Evolutionary conservation across 2,797 vertebrate species (phyloP), one percentile per base, ranked within the genome.

Genomic region (Harpagifer antarcticus): DNA sequence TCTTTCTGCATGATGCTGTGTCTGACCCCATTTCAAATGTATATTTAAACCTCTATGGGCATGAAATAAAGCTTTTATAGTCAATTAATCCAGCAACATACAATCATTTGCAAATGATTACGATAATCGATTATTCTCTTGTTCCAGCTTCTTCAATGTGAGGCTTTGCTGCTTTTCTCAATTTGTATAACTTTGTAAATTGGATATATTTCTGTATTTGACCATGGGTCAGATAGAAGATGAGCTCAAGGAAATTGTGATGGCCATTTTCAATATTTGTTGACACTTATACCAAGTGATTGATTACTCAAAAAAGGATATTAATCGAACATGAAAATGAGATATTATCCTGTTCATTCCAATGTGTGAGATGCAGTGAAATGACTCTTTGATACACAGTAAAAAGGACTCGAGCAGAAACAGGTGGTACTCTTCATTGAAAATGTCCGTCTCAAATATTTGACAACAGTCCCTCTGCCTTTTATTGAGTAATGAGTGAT

Each of bases 391-490:
- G 19, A 3, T 42, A 20, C 33, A 15, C 17, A 19, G 20, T 53
- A 33, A 1, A 58, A 2, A 17, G 5, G 14, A 66, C 45, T 53
- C 27, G 27, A 27, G 37, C 42, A 54, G 5, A 12, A 47, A 47
- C 44, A 47, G 15, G 5, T 16, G 43, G 43, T 49, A 43, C 8
- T 37, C 33, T 7, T 37, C 33, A 37, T 37, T 7, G 8, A 37
- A 37, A 48, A 50, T 43, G 33, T 64, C 37, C 31, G 40, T 19
- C 40, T 58, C n/a, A 3, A 3, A 64, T 12, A 64, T 76, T 76
- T 42, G 49, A 49, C 64, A 74, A 5, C 79, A 73, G 55, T 74
- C 37, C n/a, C 45, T 60, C 17, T 55, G 60, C 17, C 17, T 58
- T 64, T 66, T 57, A 60, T 49, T 44, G 17, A 66, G 8, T 55